Percentiles rank a stretch among this genome's conserved stretches.
phyloP scores from a whole-genome alignment of 2,797 vertebrate species.

The Tokudaia muenninki region DNA sequence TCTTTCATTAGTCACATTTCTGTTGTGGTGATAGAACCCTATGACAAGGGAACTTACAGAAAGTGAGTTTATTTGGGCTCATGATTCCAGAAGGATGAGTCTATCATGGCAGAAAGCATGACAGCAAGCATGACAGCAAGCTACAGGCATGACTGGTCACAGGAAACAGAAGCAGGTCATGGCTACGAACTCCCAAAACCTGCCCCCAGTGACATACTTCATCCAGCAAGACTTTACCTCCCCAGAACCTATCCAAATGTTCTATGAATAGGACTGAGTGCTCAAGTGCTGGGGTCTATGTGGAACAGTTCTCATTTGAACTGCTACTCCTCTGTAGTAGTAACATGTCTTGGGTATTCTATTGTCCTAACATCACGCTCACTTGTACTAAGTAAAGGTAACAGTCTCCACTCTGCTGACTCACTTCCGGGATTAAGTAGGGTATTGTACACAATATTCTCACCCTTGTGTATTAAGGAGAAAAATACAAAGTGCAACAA shows the following conservation, averaged over 20 bases:
- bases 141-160: background rate
- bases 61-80: background rate
- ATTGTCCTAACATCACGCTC: conserved; percentile 16
- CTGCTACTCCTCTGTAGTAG: background rate
- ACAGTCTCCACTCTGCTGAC: background rate
- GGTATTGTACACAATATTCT: background rate
- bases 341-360: background rate
- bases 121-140: background rate
- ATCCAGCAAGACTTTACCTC: background rate
- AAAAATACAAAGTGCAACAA: background rate
- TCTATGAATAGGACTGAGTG: too few species aligned
- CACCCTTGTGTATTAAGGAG: background rate
- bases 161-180: background rate
- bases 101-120: background rate
- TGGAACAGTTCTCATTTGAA: too few species aligned
- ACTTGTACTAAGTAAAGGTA: background rate
- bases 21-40: background rate
- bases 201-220: background rate
- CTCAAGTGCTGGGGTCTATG: background rate
- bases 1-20: background rate
- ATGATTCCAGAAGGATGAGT: background rate
- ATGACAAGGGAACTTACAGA: background rate
- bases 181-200: background rate
- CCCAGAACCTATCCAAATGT: background rate
- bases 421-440: background rate